Evolutionary conservation across 2,113 vertebrate genomes (phyloP), one percentile per base, ranked within the genome.

Genomic region (Colaptes auratus): DNA sequence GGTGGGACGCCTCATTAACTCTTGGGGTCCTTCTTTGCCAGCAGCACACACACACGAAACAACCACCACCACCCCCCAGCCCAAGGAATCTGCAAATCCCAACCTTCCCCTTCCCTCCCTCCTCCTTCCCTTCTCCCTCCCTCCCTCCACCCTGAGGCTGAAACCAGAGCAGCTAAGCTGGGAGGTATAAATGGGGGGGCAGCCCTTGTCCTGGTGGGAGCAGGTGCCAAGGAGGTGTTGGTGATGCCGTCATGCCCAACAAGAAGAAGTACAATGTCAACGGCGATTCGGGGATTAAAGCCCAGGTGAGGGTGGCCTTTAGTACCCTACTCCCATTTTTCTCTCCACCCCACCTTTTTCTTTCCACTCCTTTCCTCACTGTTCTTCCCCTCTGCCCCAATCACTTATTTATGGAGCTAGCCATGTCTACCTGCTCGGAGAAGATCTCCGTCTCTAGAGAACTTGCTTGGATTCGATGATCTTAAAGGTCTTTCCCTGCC

Each of bases 241-340:
- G 52, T 30, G 69, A 46, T 84, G 77, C 73, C 64, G 8, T 65
- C 72, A 98, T 98, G 98, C 97, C 95, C 63, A 98, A 90, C 95
- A 98, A 93, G 96, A 98, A 98, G 97, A 98, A 98, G n/a, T 98
- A 98, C 96, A 95, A 94, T 75, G 86, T 98, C 71, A 98, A 87
- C 60, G 96, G 97, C 10, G 97, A 94, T 7, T 77, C 93, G 10
- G 97, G 97, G 67, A 66, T 86, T 39, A 98, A 96, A 94, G 93
- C 95, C 96, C 97, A 98, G 98, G 98, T 98, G 97, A 98, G 98
- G 95, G 93, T 93, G 59, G 81, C 5, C 81, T 53, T 60, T 27
- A 15, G 90, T 35, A 16, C 23, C 50, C 50, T 24, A 52, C 50
- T 52, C 50, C 50, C 23, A 12, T 25, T 52, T 25, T 52, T 25